Evolutionary conservation across 2,797 vertebrate genomes (phyloP), one percentile per base, ranked within the genome.

Genomic region (Sylvia borin): DNA sequence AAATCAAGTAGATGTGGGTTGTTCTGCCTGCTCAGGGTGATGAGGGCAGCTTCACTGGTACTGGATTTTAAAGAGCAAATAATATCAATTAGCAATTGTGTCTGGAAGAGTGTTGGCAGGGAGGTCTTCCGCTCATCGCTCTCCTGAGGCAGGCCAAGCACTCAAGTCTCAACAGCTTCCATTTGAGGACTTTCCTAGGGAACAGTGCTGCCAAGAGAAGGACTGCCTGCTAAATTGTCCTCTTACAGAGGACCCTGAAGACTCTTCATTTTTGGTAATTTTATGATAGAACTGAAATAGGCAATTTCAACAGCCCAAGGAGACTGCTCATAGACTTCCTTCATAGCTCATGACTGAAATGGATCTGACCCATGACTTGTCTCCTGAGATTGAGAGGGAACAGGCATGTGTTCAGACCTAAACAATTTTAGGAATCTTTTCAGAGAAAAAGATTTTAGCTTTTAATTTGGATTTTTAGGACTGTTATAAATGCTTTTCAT

Each of bases 1-100:
- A 97, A 96, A 96, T 94, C 91, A 96, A 97, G 97, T 96, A 96
- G 96, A 88, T 90, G 79, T 61, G 70, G 80, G 93, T 76, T 85
- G 95, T 96, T 97, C 91, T 47, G 54, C 93, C 83, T 96, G 94
- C 95, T 95, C 51, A 10, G 25, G 51, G 83, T 64, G 76, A 78
- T 72, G 94, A 96, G 83, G 90, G 80, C 80, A 84, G 78, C 94
- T 96, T 97, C 92, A 73, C 84, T 92, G 89, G 91, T 85, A 83
- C 80, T 87, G 73, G 93, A 90, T 96, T 95, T 94, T 94, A 96
- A 97, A 96, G 94, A 93, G 93, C 61, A 95, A 94, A 94, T 96
- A 95, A 90, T 83, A 81, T 43, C 70, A 97, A 92, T 88, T 96
- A 95, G 77, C 73, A 91, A 71, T 84, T 96, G 76, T 5, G 64